phyloP scores from a whole-genome alignment of 2,113 vertebrate genomes.

The Cairina moschata region DNA sequence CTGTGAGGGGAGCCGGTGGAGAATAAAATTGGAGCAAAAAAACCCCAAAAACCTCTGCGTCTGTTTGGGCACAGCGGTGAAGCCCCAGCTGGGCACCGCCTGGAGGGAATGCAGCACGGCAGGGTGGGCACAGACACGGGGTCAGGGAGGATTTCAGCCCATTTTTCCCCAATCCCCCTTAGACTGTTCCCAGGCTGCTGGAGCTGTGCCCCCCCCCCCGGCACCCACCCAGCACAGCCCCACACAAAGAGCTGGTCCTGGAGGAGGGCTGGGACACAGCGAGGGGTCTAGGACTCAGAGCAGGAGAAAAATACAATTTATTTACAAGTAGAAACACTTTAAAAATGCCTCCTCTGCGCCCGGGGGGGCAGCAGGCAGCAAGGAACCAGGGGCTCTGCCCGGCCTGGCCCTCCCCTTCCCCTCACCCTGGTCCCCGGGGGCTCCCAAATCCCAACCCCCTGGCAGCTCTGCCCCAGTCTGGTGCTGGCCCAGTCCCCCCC shows the following conservation, averaged over 20 bases:
- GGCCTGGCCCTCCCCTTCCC: neutral
- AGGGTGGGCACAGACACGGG: accelerated
- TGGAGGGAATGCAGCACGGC: no score
- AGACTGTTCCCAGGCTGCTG: accelerated
- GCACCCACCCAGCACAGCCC: no score
- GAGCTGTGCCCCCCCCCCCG: no score
- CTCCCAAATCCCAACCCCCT: neutral
- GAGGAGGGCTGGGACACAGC: no score
- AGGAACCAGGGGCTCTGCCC: neutral
- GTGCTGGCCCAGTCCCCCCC: no score
- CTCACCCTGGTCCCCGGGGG: neutral
- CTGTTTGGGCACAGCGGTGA: neutral
- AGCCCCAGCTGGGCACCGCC: no score
- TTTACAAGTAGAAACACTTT: slow-evolving; percentile 69
- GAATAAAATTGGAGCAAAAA: neutral
- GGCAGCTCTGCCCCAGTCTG: neutral
- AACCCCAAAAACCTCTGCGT: no score
- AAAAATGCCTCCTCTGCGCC: slow-evolving; percentile 13
- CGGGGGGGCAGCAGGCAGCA: no score
- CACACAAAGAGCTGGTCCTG: no score
- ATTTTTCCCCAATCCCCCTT: neutral
- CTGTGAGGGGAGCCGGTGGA: neutral
- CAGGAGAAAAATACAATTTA: slow-evolving; percentile 71
- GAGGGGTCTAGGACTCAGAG: neutral
- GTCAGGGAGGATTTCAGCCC: neutral